These are phyloP conservation scores for Zaprionus lineosus DNA, from an alignment of 2,888 invertebrate species.

Conservation along the genomic window DNA sequence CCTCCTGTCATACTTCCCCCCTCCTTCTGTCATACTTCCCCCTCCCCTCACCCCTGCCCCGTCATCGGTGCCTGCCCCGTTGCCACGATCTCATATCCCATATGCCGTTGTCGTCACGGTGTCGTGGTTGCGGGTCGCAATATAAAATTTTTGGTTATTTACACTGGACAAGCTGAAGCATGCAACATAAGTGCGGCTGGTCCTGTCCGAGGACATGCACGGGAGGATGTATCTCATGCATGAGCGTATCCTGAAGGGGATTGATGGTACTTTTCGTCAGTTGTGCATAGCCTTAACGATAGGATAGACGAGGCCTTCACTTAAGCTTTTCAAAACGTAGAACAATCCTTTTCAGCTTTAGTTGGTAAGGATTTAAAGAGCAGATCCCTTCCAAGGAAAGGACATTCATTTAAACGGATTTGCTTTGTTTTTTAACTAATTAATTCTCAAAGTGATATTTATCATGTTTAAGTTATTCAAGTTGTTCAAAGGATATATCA, in stretches of 20 bases:
- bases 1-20: constrained; percentile 19
- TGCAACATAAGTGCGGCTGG: constrained; percentile 50
- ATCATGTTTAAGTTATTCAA: no score
- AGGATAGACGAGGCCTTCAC: no score
- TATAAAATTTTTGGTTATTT: constrained; percentile 71
- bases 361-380: not conserved
- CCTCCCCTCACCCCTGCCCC: not conserved
- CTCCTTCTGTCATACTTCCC: constrained; percentile 21
- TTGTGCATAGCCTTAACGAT: no score
- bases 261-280: no score
- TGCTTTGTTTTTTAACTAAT: no score
- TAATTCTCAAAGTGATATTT: no score
- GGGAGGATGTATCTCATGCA: constrained; percentile 12
- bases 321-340: no score
- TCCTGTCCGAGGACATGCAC: not conserved
- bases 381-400: no score
- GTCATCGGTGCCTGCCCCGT: no score
- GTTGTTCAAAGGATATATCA: no score
- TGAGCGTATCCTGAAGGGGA: not conserved
- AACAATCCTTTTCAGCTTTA: no score
- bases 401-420: no score
- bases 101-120: constrained; percentile 69
- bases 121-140: constrained; percentile 68
- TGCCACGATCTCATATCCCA: constrained; percentile 34
- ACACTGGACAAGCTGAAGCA: constrained; percentile 45